phyloP scores from a whole-genome alignment of 2,113 vertebrate genomes.

The Triplophysa rosa region DNA sequence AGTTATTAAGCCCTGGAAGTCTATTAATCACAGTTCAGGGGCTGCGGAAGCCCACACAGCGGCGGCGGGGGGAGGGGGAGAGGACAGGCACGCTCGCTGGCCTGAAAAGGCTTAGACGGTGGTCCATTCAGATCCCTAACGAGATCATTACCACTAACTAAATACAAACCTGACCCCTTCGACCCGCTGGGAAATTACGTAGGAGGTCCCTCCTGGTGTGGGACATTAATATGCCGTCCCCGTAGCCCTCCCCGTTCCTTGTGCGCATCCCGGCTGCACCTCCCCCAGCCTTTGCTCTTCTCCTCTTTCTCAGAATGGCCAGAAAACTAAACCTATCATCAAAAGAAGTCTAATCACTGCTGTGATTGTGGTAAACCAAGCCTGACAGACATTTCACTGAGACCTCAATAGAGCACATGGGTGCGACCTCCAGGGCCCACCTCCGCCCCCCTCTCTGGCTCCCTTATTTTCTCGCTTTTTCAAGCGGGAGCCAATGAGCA shows the following conservation, averaged over 20 bases:
- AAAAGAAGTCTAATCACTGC: constrained; percentile 82
- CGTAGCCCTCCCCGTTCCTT: constrained; percentile 57
- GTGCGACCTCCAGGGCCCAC: constrained; percentile 70
- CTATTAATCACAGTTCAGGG: constrained; percentile 89
- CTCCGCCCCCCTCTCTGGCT: constrained; percentile 47
- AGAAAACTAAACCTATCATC: constrained; percentile 85
- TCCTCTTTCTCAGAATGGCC: constrained; percentile 79
- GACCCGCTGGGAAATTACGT: constrained; percentile 83
- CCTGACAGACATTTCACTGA: constrained; percentile 81
- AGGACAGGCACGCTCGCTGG: constrained; percentile 80
- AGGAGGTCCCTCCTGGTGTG: constrained; percentile 72
- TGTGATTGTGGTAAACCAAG: constrained; percentile 86
- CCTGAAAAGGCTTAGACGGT: constrained; percentile 84
- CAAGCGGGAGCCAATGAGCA: constrained; percentile 73
- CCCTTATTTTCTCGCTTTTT: constrained; percentile 64
- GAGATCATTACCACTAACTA: constrained; percentile 89
- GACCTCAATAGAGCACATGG: constrained; percentile 77
- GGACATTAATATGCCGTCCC: constrained; percentile 77
- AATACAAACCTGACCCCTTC: constrained; percentile 84
- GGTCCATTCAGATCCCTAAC: constrained; percentile 86
- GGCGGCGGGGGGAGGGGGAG: constrained; percentile 75
- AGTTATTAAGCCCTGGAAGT: constrained; percentile 91
- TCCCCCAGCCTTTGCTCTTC: constrained; percentile 57
- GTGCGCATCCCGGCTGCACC: constrained; percentile 33
- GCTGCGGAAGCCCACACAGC: constrained; percentile 86